Percentiles rank a stretch among this genome's conserved stretches.
phyloP scores from a whole-genome alignment of 2,113 vertebrate genomes.

The Apodemus speciosus region DNA sequence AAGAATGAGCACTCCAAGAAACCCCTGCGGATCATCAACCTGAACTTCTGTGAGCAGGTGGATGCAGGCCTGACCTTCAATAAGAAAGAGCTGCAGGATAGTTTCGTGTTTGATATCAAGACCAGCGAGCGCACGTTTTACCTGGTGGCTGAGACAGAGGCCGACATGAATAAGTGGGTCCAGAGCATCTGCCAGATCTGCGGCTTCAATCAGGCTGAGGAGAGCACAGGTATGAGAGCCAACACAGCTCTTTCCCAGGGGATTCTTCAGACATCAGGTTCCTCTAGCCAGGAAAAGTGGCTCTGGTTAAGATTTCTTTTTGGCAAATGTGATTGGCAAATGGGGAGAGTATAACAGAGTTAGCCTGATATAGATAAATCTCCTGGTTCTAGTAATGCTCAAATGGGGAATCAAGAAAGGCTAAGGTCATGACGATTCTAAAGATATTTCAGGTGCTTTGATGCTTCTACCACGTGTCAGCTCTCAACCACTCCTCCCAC shows the following conservation, averaged over 20 bases:
- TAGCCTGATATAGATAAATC: neutral
- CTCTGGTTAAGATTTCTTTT: neutral
- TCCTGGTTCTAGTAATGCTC: neutral
- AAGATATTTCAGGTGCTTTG: neutral
- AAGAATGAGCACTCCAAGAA: slow-evolving; percentile 99
- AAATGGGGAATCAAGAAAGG: neutral
- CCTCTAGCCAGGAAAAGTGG: neutral
- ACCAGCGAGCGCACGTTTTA: slow-evolving; percentile 98
- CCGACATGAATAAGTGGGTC: slow-evolving; percentile 99
- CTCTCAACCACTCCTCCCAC: neutral
- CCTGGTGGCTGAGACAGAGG: slow-evolving; percentile 97
- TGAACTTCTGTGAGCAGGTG: slow-evolving; percentile 98
- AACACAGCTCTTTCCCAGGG: neutral
- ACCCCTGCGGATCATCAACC: slow-evolving; percentile 96
- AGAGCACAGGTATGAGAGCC: slow-evolving; percentile 89
- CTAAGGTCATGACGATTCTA: neutral
- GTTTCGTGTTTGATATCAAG: slow-evolving; percentile 98
- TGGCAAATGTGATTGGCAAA: neutral
- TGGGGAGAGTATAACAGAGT: neutral
- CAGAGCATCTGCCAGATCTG: slow-evolving; percentile 98
- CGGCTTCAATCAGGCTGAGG: slow-evolving; percentile 98
- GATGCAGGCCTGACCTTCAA: slow-evolving; percentile 97
- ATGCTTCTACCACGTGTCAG: neutral
- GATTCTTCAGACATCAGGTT: neutral
- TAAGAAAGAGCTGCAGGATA: slow-evolving; percentile 98